Conservation (phyloP, 2,888 invertebrate species). For the Gastracanthus pulcherrimus region DNA sequence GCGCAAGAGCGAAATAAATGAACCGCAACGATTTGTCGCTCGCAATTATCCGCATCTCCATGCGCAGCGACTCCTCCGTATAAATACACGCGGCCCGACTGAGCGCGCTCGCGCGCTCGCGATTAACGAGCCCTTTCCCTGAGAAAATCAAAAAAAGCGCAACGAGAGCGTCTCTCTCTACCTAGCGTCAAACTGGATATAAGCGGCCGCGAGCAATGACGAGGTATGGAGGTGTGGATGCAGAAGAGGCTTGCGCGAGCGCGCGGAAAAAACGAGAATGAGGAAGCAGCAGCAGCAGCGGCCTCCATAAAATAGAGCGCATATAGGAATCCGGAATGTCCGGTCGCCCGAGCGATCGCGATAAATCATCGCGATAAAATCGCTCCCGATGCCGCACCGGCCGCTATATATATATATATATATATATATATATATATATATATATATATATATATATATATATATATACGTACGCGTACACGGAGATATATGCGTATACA, state of each 20-base stretch:
- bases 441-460: not conserved
- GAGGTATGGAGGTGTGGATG: not conserved
- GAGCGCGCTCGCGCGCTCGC: no score
- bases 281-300: not conserved
- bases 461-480: no score
- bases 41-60: slow-evolving; percentile 26
- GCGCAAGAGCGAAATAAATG: not conserved
- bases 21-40: slow-evolving; percentile 33
- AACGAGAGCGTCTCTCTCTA: not conserved
- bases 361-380: slow-evolving; percentile 68
- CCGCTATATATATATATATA: not conserved
- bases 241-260: not conserved
- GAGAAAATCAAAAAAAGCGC: no score
- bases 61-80: no score
- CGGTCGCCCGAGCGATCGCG: slow-evolving; percentile 57
- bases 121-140: no score
- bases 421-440: not conserved
- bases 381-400: slow-evolving; percentile 39
- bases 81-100: no score
- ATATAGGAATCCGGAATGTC: slow-evolving; percentile 52
- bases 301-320: slow-evolving; percentile 17
- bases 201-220: not conserved
- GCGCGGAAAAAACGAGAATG: no score
- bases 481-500: no score
- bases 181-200: slow-evolving; percentile 12